Conservation (phyloP, 1,140 invertebrate genomes). For the Brachionus calyciflorus region DNA sequence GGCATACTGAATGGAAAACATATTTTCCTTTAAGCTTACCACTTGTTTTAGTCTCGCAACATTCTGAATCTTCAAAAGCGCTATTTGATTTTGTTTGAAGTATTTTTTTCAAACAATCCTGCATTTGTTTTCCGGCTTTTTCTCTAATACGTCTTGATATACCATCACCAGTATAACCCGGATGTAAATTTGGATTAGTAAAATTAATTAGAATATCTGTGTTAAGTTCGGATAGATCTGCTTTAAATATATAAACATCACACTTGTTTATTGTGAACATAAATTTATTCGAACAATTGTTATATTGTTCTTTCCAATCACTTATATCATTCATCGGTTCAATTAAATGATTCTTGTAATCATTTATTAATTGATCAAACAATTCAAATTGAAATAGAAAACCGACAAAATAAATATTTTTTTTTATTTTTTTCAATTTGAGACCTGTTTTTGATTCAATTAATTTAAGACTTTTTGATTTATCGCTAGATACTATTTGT, state of each 20-base stretch:
- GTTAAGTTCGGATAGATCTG: constrained; percentile 8
- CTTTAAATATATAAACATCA: constrained; percentile 15
- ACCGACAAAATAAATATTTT: background rate
- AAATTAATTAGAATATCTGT: constrained; percentile 1
- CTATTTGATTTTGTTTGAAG: background rate
- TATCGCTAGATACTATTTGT: background rate
- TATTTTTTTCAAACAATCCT: constrained; percentile 30
- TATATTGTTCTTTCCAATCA: background rate
- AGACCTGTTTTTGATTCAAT: constrained; percentile 29
- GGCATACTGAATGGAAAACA: constrained; percentile 28
- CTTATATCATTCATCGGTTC: background rate
- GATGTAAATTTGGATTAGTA: constrained; percentile 31
- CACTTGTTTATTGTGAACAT: background rate
- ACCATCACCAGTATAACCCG: constrained; percentile 9
- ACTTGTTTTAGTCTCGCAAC: background rate
- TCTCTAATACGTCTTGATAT: constrained; percentile 13
- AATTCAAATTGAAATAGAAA: constrained; percentile 13
- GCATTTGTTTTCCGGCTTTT: constrained; percentile 38
- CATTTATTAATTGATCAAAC: background rate
- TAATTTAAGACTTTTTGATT: background rate
- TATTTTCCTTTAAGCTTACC: constrained; percentile 6
- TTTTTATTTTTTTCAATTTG: constrained; percentile 11
- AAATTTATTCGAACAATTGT: background rate
- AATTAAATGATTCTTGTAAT: background rate
- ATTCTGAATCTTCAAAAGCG: background rate